These are phyloP conservation scores for Sphinx pinastri DNA, from an alignment of 2,888 invertebrate genomes.

Conservation along the genomic window DNA sequence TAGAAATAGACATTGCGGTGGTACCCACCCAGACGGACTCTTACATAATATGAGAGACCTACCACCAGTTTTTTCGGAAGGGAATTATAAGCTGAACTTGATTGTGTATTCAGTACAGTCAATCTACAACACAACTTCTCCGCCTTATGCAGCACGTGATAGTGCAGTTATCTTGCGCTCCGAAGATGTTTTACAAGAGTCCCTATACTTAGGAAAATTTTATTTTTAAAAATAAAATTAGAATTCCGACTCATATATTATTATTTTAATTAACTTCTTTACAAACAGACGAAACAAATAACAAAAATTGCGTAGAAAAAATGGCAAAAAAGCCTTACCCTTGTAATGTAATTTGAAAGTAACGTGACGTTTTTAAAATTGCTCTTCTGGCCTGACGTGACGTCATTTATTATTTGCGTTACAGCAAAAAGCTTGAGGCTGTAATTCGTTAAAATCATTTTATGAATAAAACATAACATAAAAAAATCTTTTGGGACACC, in stretches of 20 bases:
- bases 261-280: not conserved
- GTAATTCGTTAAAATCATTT: not conserved
- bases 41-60: too few relatives aligned
- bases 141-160: too few relatives aligned
- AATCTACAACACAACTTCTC: too few relatives aligned
- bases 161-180: too few relatives aligned
- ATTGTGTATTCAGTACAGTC: not conserved
- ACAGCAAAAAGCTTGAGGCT: not conserved
- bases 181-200: too few relatives aligned
- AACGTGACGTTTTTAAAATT: not conserved
- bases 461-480: conserved; percentile 6
- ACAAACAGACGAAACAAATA: conserved; percentile 5
- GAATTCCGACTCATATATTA: not conserved
- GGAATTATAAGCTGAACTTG: not conserved
- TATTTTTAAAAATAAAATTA: too few relatives aligned
- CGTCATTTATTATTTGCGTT: not conserved
- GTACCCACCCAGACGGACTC: too few relatives aligned
- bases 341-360: conserved; percentile 12
- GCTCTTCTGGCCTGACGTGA: not conserved
- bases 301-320: not conserved
- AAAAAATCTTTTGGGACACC: too few relatives aligned
- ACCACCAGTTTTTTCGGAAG: too few relatives aligned
- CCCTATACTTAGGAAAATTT: too few relatives aligned
- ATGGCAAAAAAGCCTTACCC: conserved; percentile 10
- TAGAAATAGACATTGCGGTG: too few relatives aligned